Evolutionary conservation across 2,888 invertebrate species (phyloP).

Genomic region (Rhagophthalmus giganteus): DNA sequence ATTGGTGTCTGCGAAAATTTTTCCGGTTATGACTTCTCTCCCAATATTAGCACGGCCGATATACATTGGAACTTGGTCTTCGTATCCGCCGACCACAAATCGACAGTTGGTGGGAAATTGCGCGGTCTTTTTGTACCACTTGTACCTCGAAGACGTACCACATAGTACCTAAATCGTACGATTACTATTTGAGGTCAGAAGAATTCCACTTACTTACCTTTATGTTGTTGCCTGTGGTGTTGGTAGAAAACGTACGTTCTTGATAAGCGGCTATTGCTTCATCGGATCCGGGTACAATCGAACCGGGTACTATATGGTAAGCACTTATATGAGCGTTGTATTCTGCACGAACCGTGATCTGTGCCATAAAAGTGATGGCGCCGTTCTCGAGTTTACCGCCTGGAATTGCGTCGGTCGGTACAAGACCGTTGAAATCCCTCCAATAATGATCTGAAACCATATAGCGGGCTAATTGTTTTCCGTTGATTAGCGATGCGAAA

Average conservation of each 20-base stretch:
- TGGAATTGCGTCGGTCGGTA: slow-evolving; percentile 11
- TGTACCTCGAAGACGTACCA: background rate
- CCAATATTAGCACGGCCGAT: background rate
- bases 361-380: slow-evolving; percentile 8
- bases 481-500: no score
- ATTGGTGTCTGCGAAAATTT: background rate
- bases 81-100: background rate
- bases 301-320: background rate
- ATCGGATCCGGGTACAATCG: background rate
- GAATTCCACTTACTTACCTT: background rate
- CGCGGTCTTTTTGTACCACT: background rate
- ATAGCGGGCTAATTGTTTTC: no score
- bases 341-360: no score
- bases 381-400: slow-evolving; percentile 10
- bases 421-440: slow-evolving; percentile 18
- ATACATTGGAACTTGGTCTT: background rate
- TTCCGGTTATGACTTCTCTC: background rate
- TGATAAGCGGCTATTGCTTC: background rate
- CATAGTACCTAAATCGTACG: background rate
- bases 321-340: background rate
- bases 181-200: background rate
- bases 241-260: background rate
- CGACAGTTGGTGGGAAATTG: background rate
- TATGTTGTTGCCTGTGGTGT: background rate
- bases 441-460: slow-evolving; percentile 20